Conservation (phyloP, 1,140 invertebrate genomes). For the Tetragnatha versicolor region DNA sequence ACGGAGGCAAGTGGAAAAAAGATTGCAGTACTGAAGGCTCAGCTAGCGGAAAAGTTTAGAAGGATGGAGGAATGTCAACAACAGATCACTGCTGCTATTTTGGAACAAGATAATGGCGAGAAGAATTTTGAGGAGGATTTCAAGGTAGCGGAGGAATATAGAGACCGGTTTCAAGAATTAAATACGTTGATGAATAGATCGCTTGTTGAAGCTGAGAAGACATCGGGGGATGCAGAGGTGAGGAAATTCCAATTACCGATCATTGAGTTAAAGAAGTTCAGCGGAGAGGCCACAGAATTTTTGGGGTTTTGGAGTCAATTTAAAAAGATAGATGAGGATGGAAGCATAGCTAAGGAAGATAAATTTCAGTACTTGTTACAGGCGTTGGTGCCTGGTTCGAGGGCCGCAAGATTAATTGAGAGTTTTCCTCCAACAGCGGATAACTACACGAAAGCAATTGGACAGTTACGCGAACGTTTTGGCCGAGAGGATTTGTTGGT, state of each 20-base stretch:
- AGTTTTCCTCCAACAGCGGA: constrained; percentile 45
- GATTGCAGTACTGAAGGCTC: no score
- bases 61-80: no score
- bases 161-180: no score
- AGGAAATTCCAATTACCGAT: constrained; percentile 55
- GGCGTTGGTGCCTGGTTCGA: background rate
- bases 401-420: constrained; percentile 52
- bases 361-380: constrained; percentile 60
- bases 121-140: no score
- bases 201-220: no score
- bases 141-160: no score
- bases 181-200: no score
- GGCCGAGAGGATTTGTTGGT: constrained; percentile 48
- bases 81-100: no score
- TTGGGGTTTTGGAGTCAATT: constrained; percentile 61
- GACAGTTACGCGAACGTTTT: constrained; percentile 50
- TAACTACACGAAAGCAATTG: constrained; percentile 57
- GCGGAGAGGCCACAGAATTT: constrained; percentile 59
- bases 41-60: no score
- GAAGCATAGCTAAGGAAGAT: constrained; percentile 55
- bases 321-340: constrained; percentile 59
- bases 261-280: constrained; percentile 59
- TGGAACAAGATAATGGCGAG: no score
- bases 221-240: no score
- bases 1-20: no score